These are phyloP conservation scores for Xanthia icteritia DNA, from an alignment of 2,888 invertebrate species.

Conservation along the genomic window DNA sequence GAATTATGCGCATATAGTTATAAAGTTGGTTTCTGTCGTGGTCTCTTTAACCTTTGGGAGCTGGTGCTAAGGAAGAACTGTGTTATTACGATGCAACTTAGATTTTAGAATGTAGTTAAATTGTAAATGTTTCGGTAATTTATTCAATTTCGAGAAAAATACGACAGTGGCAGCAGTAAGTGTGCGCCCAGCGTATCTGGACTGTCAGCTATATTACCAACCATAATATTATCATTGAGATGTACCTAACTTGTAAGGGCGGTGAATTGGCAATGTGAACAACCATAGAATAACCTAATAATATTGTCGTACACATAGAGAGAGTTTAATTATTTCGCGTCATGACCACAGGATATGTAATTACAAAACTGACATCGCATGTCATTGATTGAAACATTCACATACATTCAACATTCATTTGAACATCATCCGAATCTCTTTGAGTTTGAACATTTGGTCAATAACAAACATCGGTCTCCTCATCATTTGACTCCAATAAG, in stretches of 20 bases:
- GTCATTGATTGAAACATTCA: not conserved
- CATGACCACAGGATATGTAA: not conserved
- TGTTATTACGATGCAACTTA: slow-evolving; percentile 13
- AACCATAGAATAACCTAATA: too few species aligned
- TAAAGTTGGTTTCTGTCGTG: slow-evolving; percentile 63
- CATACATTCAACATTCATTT: too few species aligned
- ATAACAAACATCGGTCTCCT: not conserved
- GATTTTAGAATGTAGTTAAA: not conserved
- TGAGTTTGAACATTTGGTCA: slow-evolving; percentile 8
- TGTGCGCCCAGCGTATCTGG: too few species aligned
- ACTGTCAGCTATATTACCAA: too few species aligned
- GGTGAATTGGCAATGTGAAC: too few species aligned
- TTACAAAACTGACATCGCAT: not conserved
- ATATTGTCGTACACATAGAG: too few species aligned
- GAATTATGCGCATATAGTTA: slow-evolving; percentile 73
- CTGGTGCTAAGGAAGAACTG: not conserved
- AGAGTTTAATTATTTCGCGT: not conserved
- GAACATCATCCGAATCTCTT: not conserved
- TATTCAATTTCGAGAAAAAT: not conserved
- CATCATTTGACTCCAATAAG: slow-evolving; percentile 6
- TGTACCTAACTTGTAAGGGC: too few species aligned
- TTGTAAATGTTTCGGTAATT: slow-evolving; percentile 5
- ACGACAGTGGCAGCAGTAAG: too few species aligned
- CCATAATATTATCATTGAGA: too few species aligned
- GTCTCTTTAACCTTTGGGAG: slow-evolving; percentile 62